Conservation (phyloP, 2,888 invertebrate species). For the Eumerus sabulonum region DNA sequence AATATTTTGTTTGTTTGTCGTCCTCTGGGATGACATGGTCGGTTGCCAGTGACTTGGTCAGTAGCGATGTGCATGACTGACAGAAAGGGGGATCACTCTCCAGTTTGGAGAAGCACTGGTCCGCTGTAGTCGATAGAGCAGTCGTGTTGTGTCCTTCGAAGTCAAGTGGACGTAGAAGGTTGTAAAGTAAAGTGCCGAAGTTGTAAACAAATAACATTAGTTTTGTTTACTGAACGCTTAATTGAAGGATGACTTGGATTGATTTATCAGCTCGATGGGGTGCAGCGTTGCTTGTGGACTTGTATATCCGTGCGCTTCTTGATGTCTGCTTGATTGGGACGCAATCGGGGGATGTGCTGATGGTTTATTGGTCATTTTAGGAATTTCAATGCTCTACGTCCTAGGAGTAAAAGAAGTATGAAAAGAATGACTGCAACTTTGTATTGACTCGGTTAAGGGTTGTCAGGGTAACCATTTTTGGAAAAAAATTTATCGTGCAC, state of each 20-base stretch:
- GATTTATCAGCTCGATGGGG: slow-evolving; percentile 52
- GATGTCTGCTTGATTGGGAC: slow-evolving; percentile 29
- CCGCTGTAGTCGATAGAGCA: slow-evolving; percentile 30
- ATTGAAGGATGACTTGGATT: slow-evolving; percentile 67
- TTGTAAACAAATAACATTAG: slow-evolving; percentile 66
- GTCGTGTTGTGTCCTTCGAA: slow-evolving; percentile 34
- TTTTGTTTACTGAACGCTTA: slow-evolving; percentile 66
- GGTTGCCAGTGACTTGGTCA: slow-evolving; percentile 43
- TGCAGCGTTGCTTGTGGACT: neutral
- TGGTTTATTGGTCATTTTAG: slow-evolving; percentile 27
- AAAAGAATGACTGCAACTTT: slow-evolving; percentile 16
- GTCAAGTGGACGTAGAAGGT: slow-evolving; percentile 55
- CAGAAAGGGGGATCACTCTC: slow-evolving; percentile 1
- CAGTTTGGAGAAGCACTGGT: too few relatives aligned
- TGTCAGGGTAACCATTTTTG: too few relatives aligned
- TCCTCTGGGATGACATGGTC: slow-evolving; percentile 55
- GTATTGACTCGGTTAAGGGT: neutral
- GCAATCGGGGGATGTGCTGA: neutral
- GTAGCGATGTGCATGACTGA: slow-evolving; percentile 44
- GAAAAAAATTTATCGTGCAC: too few relatives aligned
- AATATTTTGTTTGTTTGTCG: slow-evolving; percentile 65
- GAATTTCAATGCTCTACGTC: slow-evolving; percentile 15
- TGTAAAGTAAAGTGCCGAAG: slow-evolving; percentile 66
- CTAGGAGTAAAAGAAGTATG: neutral
- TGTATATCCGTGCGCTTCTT: neutral